These are phyloP conservation scores for Cranoglanis bouderius DNA, from an alignment of 2,113 vertebrate species.

Conservation along the genomic window DNA sequence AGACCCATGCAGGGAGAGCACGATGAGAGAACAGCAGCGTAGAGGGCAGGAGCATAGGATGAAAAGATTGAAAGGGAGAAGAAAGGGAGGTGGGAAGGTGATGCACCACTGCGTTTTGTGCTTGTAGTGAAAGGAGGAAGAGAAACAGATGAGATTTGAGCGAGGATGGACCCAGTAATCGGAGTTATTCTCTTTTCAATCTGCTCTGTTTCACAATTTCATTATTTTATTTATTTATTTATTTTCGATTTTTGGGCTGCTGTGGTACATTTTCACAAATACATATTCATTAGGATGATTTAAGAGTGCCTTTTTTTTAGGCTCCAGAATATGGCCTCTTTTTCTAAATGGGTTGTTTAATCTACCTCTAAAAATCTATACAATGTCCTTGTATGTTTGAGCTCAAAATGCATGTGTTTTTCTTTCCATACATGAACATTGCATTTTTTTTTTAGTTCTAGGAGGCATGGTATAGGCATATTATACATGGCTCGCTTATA, in stretches of 20 bases:
- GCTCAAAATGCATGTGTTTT: not conserved
- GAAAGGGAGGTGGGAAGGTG: constrained; percentile 43
- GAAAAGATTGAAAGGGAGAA: constrained; percentile 47
- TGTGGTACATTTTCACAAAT: not conserved
- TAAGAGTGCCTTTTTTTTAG: not conserved
- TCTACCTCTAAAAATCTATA: not conserved
- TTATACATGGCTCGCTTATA: not conserved
- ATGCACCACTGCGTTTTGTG: constrained; percentile 30
- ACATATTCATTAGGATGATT: not conserved
- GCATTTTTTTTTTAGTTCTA: not conserved
- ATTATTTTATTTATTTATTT: too few species aligned
- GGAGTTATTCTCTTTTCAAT: not conserved
- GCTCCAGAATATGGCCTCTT: not conserved
- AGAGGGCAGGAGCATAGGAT: constrained; percentile 16
- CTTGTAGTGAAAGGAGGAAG: constrained; percentile 18
- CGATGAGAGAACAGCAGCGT: constrained; percentile 45
- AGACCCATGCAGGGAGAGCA: constrained; percentile 45
- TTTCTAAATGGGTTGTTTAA: not conserved
- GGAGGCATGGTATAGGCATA: not conserved
- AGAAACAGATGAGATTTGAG: not conserved
- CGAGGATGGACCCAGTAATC: not conserved
- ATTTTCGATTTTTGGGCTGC: not conserved
- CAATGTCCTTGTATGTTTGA: not conserved
- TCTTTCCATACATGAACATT: not conserved
- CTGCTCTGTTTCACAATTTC: constrained; percentile 6